Percentiles rank a stretch among this genome's conserved stretches.
Conservation (phyloP, 2,797 vertebrate genomes). For the Sebastes diaconus region DNA sequence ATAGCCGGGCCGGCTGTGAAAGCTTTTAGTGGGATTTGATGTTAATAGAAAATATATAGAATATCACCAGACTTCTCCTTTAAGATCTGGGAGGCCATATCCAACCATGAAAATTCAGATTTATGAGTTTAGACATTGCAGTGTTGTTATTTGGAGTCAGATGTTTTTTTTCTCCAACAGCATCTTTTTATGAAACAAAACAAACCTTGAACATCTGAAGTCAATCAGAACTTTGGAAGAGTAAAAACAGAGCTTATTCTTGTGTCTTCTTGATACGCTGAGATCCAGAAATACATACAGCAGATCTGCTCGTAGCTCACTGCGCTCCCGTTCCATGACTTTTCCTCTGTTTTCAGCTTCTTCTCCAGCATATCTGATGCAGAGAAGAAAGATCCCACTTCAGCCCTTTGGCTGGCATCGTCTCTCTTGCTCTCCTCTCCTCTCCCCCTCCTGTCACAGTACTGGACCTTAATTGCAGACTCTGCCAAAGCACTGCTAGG, state of each 20-base stretch:
- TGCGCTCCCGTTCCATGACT: not conserved
- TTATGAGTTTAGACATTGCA: too few relatives aligned
- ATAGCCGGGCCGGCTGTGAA: too few relatives aligned
- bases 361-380: slow-evolving; percentile 12
- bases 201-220: not conserved
- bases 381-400: not conserved
- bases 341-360: not conserved
- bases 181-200: too few relatives aligned
- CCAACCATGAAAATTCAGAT: too few relatives aligned
- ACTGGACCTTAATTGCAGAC: slow-evolving; percentile 45
- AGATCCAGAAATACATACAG: not conserved
- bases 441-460: slow-evolving; percentile 34
- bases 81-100: too few relatives aligned
- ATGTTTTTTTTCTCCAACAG: too few relatives aligned
- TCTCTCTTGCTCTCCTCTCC: not conserved
- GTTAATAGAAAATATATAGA: too few relatives aligned
- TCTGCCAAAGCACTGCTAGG: slow-evolving; percentile 4
- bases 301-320: not conserved
- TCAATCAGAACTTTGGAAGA: not conserved
- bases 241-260: not conserved
- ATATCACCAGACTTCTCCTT: too few relatives aligned
- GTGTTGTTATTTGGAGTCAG: too few relatives aligned
- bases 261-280: not conserved
- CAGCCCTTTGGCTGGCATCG: slow-evolving; percentile 8
- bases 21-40: too few relatives aligned